These are phyloP conservation scores for Caretta caretta DNA, from an alignment of 2,113 vertebrate species.

Conservation along the genomic window DNA sequence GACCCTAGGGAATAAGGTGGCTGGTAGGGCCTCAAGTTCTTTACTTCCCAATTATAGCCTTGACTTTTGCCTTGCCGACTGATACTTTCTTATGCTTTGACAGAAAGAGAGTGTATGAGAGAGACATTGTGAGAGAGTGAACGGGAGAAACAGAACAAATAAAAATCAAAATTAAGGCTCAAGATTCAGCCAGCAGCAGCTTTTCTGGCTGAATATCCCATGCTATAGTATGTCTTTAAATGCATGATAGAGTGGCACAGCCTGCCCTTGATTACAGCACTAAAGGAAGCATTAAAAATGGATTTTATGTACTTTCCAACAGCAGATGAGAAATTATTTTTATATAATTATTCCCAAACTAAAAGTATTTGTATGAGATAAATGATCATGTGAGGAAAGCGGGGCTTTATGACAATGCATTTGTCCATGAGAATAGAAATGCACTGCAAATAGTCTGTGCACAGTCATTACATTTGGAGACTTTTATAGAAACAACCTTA, in stretches of 20 bases:
- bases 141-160: background rate
- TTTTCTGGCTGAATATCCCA: background rate
- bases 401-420: background rate
- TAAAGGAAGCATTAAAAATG: background rate
- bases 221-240: background rate
- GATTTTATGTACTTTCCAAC: background rate
- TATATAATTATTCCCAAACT: background rate
- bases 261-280: background rate
- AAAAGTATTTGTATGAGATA: background rate
- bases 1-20: background rate
- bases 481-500: conserved; percentile 22
- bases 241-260: background rate
- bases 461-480: background rate
- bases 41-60: background rate
- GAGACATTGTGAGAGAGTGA: background rate
- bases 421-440: background rate
- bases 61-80: background rate
- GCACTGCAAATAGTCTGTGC: background rate
- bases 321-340: background rate
- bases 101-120: background rate
- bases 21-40: background rate
- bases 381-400: background rate
- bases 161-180: background rate
- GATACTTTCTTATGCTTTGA: background rate
- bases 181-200: background rate